phyloP scores from a whole-genome alignment of 1,140 invertebrate genomes.

The Saccostrea glomerata region DNA sequence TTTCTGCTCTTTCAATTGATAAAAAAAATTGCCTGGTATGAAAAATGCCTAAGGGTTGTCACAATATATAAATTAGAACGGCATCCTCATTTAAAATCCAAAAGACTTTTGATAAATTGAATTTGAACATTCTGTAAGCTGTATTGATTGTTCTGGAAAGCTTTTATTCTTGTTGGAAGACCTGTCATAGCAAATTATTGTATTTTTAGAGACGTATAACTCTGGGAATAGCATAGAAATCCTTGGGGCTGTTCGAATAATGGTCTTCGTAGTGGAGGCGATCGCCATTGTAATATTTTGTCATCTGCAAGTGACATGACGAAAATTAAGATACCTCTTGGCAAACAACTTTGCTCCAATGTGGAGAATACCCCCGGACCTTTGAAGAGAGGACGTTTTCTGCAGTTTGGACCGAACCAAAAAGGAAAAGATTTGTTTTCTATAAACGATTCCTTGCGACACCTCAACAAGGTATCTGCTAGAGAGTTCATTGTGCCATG shows the following conservation, averaged over 20 bases:
- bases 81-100: neutral
- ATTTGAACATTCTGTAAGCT: neutral
- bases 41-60: neutral
- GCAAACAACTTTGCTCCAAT: neutral
- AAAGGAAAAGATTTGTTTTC: neutral
- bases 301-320: slow-evolving; percentile 22
- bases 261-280: neutral
- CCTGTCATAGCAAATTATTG: neutral
- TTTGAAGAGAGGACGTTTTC: neutral
- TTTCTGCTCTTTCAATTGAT: no score
- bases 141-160: neutral
- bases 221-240: neutral
- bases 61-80: neutral
- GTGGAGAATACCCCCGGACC: neutral
- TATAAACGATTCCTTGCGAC: neutral
- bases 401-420: neutral
- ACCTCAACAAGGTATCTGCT: neutral
- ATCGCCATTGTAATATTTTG: neutral
- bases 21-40: no score
- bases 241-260: neutral
- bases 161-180: neutral
- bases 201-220: slow-evolving; percentile 26
- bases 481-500: neutral
- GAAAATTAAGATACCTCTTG: slow-evolving; percentile 3
- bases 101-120: neutral